Base-by-base conservation (phyloP, 2,888 invertebrate species). In the Cremastinae sp. region DNA sequence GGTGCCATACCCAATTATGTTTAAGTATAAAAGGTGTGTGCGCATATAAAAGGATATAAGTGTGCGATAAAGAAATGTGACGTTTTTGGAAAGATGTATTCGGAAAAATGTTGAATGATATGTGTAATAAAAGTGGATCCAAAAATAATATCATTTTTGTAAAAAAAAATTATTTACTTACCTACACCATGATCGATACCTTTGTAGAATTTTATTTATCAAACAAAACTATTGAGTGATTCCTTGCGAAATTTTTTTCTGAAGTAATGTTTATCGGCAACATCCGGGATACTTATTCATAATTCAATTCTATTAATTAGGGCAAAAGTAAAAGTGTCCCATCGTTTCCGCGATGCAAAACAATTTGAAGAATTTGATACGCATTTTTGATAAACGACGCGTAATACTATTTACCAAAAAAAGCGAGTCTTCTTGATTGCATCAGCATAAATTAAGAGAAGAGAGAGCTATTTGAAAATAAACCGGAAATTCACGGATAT, bases 1-100 rank as follows among this genome's bases (percentile, higher is more conserved):
- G 86, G 84, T 88, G 88, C 88, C 88, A 88, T 88, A 85, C 85
- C 85, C 85, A 86, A 75, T 61, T 77, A 80, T 0, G 74, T 79
- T 78, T 70, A 79, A 78, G 64, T 64, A 58, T 68, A 62, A 49
- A 18, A 49, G 41, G 22, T 61, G n/a, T n/a, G n/a, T n/a, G n/a
- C n/a, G n/a, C n/a, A n/a, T n/a, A n/a, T n/a, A n/a, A n/a, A n/a
- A n/a, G n/a, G n/a, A n/a, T n/a, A 37, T 64, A 39, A 70, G 51
- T 61, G 56, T 61, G 16, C 39, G 4, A 55, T 12, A 62, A 16
- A 56, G 58, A 69, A 70, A 51, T 68, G 37, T 20, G 51, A 37
- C 56, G 72, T 53, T 72, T 39, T 47, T 16, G 73, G 12, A 65
- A 10, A 45, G 53, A 41, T 69, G 43, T 70, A 65, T 64, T 59